Percentiles rank a stretch among this genome's conserved stretches.
Conservation (phyloP, 2,888 invertebrate genomes). For the Dryadula phaetusa region DNA sequence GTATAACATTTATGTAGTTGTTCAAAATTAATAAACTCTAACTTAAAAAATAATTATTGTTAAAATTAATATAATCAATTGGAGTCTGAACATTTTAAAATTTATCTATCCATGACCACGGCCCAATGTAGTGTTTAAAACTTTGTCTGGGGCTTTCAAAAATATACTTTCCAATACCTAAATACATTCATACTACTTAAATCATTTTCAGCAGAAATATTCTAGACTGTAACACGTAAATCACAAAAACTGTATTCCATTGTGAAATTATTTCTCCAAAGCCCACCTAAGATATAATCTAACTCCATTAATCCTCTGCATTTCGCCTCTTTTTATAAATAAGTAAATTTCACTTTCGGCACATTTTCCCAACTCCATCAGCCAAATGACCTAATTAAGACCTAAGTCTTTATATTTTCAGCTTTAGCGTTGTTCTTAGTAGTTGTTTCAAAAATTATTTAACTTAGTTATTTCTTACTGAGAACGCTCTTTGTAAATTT, state of each 20-base stretch:
- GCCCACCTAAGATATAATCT: slow-evolving; percentile 13
- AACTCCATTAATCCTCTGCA: slow-evolving; percentile 8
- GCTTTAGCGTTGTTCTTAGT: slow-evolving; percentile 38
- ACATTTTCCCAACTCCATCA: slow-evolving; percentile 31
- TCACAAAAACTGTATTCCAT: not conserved
- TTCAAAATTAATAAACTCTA: too few species aligned
- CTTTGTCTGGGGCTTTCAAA: too few species aligned
- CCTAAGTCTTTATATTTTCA: slow-evolving; percentile 35
- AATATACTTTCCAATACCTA: too few species aligned
- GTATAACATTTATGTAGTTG: too few species aligned
- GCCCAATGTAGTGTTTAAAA: too few species aligned
- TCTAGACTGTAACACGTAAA: not conserved
- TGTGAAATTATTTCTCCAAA: slow-evolving; percentile 1
- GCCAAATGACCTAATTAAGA: slow-evolving; percentile 42
- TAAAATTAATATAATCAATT: too few species aligned
- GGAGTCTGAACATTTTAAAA: too few species aligned
- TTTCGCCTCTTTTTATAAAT: slow-evolving; percentile 27
- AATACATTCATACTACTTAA: too few species aligned
- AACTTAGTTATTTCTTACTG: slow-evolving; percentile 35
- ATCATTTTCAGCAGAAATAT: not conserved
- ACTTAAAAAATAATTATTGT: too few species aligned
- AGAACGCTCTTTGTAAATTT: slow-evolving; percentile 2
- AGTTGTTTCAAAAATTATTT: slow-evolving; percentile 42
- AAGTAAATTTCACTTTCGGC: slow-evolving; percentile 39
- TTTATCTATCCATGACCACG: too few species aligned